A percentile compares a stretch with the other conserved stretches of the same genome.
Evolutionary conservation across 2,797 vertebrate genomes (phyloP).

Genomic region (Anableps anableps): DNA sequence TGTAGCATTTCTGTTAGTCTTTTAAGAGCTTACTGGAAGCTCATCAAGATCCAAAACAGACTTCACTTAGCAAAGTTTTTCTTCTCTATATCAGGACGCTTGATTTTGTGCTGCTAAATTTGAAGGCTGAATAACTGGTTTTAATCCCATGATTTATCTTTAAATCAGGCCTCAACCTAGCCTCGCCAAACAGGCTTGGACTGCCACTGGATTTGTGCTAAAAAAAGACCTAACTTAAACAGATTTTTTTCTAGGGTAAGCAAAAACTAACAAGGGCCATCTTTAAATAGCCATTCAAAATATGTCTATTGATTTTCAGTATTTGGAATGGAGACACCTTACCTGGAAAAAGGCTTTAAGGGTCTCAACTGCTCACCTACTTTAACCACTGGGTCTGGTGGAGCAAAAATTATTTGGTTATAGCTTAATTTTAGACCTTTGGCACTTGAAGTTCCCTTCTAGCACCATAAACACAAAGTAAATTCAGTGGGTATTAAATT

Average conservation of each 20-base stretch:
- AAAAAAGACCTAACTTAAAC: not conserved
- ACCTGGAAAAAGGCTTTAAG: not conserved
- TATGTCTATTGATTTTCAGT: not conserved
- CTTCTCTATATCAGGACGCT: not conserved
- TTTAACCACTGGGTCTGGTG: not conserved
- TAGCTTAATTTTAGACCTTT: not conserved
- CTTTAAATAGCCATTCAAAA: not conserved
- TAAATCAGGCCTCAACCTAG: too few relatives aligned
- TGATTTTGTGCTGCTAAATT: not conserved
- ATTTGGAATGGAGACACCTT: not conserved
- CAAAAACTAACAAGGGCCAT: not conserved
- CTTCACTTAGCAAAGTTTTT: not conserved
- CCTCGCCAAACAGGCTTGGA: too few relatives aligned
- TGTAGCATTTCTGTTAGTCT: conserved; percentile 14
- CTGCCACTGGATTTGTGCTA: not conserved
- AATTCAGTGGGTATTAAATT: not conserved
- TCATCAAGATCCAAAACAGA: not conserved
- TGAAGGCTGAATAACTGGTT: not conserved
- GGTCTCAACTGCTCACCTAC: not conserved
- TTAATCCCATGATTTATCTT: not conserved
- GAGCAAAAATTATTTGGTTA: not conserved
- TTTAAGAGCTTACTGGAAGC: not conserved
- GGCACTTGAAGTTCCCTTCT: too few relatives aligned
- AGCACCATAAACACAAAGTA: too few relatives aligned
- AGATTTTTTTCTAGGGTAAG: not conserved